These are phyloP conservation scores for Pelagia noctiluca DNA, from an alignment of 30 jellyfish, hydroid and myxozoan genomes.

Conservation along the genomic window DNA sequence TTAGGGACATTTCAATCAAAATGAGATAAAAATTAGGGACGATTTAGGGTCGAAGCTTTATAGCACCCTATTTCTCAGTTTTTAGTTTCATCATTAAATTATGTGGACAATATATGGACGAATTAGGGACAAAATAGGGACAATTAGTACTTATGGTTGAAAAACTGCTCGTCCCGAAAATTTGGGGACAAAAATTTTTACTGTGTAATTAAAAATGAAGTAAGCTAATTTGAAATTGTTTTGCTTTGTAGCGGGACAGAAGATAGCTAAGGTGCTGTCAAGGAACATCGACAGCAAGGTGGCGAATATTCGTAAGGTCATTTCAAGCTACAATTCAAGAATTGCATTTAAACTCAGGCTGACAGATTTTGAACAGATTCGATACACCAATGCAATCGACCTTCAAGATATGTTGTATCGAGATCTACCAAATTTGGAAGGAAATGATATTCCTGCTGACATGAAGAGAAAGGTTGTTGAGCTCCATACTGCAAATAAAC, in stretches of 20 bases:
- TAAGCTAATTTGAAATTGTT: neutral
- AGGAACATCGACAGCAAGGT: constrained; percentile 2
- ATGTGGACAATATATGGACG: no score
- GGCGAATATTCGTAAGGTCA: constrained; percentile 1
- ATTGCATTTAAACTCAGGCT: constrained; percentile 1
- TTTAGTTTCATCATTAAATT: no score
- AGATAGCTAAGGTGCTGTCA: constrained; percentile 4
- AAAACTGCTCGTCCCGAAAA: no score
- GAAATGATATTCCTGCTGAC: constrained; percentile 5
- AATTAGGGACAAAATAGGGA: no score
- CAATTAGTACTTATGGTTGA: no score
- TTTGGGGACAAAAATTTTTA: no score
- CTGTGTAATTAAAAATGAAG: neutral
- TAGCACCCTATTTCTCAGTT: no score
- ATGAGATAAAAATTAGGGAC: no score
- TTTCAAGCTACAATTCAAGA: neutral
- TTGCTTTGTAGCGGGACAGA: neutral
- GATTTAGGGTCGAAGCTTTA: no score
- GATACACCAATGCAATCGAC: neutral
- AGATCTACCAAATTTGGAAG: constrained; percentile 1
- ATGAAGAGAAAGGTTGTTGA: constrained; percentile 27
- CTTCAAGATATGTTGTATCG: neutral
- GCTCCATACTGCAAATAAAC: constrained; percentile 40
- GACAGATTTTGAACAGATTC: neutral
- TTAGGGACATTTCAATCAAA: no score